Conservation (phyloP, 2,113 vertebrate species). For the Elephantulus edwardii region DNA sequence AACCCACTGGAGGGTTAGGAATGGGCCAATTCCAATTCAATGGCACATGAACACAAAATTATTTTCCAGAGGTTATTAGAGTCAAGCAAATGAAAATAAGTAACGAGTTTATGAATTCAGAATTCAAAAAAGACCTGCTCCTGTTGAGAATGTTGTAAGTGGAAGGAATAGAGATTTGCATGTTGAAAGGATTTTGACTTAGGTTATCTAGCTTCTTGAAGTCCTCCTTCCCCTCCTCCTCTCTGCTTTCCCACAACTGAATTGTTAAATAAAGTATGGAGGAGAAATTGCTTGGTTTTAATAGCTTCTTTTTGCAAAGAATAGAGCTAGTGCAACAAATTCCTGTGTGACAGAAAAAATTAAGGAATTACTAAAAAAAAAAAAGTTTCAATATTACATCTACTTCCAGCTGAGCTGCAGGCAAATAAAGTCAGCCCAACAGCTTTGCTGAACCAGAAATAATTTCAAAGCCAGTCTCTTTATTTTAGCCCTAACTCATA, state of each 20-base stretch:
- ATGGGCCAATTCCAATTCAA: too few species aligned
- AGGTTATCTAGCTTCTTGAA: not conserved
- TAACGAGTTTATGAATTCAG: not conserved
- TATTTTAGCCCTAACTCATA: not conserved
- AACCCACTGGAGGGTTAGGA: too few species aligned
- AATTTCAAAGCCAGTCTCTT: not conserved
- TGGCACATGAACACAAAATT: not conserved
- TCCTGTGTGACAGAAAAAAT: not conserved
- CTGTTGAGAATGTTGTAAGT: not conserved
- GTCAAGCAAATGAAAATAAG: not conserved
- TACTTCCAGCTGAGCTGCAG: not conserved
- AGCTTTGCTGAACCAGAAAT: not conserved
- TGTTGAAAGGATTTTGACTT: constrained; percentile 19
- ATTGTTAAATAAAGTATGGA: not conserved
- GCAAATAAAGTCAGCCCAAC: not conserved
- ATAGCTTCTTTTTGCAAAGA: constrained; percentile 21
- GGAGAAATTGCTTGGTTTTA: constrained; percentile 22
- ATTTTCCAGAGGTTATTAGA: not conserved
- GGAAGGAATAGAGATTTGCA: not conserved
- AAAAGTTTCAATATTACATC: not conserved
- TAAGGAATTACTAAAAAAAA: not conserved
- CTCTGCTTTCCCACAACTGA: too few species aligned
- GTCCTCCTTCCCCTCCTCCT: not conserved
- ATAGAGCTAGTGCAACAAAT: not conserved
- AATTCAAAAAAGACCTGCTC: not conserved